Percentiles rank a stretch among this genome's conserved stretches.
These are phyloP conservation scores for Tinea trinotella DNA, from an alignment of 2,888 invertebrate species.

Conservation along the genomic window DNA sequence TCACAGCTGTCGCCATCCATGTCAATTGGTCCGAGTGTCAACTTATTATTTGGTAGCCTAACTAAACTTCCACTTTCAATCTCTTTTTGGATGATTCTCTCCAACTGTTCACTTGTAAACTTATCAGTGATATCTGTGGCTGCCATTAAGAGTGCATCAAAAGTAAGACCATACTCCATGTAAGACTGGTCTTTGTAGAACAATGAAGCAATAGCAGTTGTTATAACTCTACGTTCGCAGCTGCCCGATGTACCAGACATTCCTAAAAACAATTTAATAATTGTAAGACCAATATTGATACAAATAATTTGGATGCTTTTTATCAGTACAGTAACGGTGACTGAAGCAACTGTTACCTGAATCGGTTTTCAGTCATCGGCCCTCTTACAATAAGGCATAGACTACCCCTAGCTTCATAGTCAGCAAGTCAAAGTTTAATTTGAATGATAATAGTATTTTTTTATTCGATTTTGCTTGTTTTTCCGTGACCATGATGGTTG, in stretches of 20 bases:
- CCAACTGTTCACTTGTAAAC: slow-evolving; percentile 75
- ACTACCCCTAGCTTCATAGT: too few relatives aligned
- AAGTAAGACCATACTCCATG: slow-evolving; percentile 80
- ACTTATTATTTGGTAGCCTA: slow-evolving; percentile 78
- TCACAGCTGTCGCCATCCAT: slow-evolving; percentile 71
- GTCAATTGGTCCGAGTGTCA: slow-evolving; percentile 75
- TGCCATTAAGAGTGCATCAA: slow-evolving; percentile 76
- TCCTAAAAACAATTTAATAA: too few relatives aligned
- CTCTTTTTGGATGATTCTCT: slow-evolving; percentile 79
- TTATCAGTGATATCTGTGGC: slow-evolving; percentile 76
- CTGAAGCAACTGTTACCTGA: too few relatives aligned
- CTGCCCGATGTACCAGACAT: slow-evolving; percentile 57
- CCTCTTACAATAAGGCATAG: too few relatives aligned
- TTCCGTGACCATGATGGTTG: too few relatives aligned
- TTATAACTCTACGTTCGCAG: slow-evolving; percentile 71
- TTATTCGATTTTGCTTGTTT: too few relatives aligned
- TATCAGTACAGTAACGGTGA: too few relatives aligned
- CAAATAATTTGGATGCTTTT: too few relatives aligned
- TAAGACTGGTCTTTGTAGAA: slow-evolving; percentile 81
- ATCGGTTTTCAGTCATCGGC: too few relatives aligned
- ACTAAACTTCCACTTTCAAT: slow-evolving; percentile 78
- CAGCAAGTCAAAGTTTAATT: too few relatives aligned
- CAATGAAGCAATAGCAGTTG: slow-evolving; percentile 79
- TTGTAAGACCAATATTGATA: too few relatives aligned
- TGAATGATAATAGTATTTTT: too few relatives aligned